Percentiles rank a stretch among this genome's conserved stretches.
These are phyloP conservation scores for Callyntrura sp. DNA, from an alignment of 2,888 invertebrate genomes.

Conservation along the genomic window DNA sequence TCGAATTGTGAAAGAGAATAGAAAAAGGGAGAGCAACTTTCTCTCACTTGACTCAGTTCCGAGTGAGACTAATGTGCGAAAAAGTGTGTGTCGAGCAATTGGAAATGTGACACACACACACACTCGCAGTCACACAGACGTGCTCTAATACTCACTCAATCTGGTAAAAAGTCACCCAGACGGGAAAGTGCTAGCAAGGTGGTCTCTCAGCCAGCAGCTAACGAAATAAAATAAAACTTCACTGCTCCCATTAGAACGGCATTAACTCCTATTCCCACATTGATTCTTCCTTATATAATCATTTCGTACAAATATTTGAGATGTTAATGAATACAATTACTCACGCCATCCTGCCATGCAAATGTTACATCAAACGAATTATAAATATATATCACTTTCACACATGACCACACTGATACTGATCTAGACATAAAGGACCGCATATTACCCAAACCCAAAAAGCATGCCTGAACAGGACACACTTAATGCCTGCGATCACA, in stretches of 20 bases:
- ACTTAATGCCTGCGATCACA: neutral
- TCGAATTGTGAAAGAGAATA: conserved; percentile 34
- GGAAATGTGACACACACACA: conserved; percentile 54
- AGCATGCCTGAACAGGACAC: too few species aligned
- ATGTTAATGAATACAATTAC: conserved; percentile 55
- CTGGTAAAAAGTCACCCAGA: neutral
- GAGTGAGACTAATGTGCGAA: conserved; percentile 55
- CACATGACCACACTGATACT: neutral
- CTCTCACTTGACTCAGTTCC: conserved; percentile 50
- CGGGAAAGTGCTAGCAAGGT: conserved; percentile 7
- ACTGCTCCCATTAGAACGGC: neutral
- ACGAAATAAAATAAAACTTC: neutral
- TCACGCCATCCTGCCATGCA: conserved; percentile 40
- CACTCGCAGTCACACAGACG: conserved; percentile 27
- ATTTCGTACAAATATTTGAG: conserved; percentile 59
- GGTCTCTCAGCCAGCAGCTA: neutral
- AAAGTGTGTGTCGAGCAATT: conserved; percentile 46
- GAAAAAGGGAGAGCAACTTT: conserved; percentile 21
- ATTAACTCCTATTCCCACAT: conserved; percentile 15
- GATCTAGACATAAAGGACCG: conserved; percentile 3
- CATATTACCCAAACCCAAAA: neutral
- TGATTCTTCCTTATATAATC: conserved; percentile 36
- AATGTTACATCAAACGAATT: conserved; percentile 47
- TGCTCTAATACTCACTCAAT: conserved; percentile 6
- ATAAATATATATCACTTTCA: conserved; percentile 40